Base-by-base conservation (phyloP, 2,113 vertebrate genomes). In the Vulpes lagopus region DNA sequence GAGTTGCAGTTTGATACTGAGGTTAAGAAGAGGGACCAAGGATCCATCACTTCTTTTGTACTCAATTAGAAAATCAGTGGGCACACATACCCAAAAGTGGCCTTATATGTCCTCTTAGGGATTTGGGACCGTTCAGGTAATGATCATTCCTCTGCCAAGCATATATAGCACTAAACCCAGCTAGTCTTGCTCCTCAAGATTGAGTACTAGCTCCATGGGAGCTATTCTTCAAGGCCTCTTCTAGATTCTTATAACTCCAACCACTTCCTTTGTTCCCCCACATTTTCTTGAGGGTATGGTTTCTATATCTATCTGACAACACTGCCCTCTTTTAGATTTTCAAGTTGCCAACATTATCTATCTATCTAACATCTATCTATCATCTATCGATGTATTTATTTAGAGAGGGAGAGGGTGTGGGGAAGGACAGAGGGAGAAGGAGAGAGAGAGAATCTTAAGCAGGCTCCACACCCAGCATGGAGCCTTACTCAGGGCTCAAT, bases 151-250 rank as follows among this genome's bases (percentile, higher is more conserved):
- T 49, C 53, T 80, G 35, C 10, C 35, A 59, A 59, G n/a, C 32
- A 57, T 81, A 15, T n/a, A 22, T 1, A n/a, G 67, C 25, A 35
- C 69, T 19, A 64, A 55, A 57, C 25, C 11, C 9, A 89, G 11
- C 3, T 12, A 64, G n/a, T 3, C 32, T 10, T 62, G 5, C 0
- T 27, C n/a, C 25, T 43, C 7, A 11, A 16, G n/a, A 51, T 19
- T 30, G 65, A 74, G 27, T 49, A n/a, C 30, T 8, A 35, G 20
- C 64, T 64, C 16, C 22, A 5, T 14, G 4, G 49, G 38, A 27
- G 23, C 11, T 57, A 19, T 5, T 49, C 14, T 12, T 30, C 4
- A 5, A 73, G 8, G 17, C 20, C 9, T 15, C 20, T 32, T 95
- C 55, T 84, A 89, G 43, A 73, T 79, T 89, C 12, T n/a, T 62